Evolutionary conservation across 1,140 invertebrate genomes (phyloP).

Genomic region (Luehdorfia chinensis): DNA sequence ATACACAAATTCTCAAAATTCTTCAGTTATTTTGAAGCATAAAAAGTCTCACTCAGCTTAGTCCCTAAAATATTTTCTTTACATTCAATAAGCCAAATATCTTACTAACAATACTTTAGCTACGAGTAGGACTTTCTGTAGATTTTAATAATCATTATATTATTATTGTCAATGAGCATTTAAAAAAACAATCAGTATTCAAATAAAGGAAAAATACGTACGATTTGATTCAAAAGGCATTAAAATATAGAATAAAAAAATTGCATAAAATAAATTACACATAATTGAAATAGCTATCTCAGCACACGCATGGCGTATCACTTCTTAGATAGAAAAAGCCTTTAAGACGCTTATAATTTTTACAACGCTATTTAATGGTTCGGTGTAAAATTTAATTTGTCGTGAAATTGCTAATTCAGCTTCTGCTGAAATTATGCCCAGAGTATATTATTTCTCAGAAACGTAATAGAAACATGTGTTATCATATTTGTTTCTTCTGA

Average conservation of each 20-base stretch:
- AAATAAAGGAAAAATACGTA: too few relatives aligned
- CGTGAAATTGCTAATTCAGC: conserved; percentile 53
- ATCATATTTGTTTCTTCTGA: background rate
- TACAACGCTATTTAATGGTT: conserved; percentile 15
- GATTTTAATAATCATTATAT: too few relatives aligned
- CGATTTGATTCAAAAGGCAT: conserved; percentile 6
- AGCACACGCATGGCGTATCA: conserved; percentile 6
- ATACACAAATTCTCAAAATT: too few relatives aligned
- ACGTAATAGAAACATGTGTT: background rate
- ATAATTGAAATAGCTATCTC: conserved; percentile 8
- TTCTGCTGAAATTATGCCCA: background rate
- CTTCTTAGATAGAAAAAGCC: background rate
- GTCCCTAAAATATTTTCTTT: too few relatives aligned
- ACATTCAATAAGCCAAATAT: too few relatives aligned
- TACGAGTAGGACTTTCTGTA: too few relatives aligned
- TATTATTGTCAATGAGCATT: too few relatives aligned
- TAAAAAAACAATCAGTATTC: too few relatives aligned
- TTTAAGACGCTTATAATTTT: conserved; percentile 6
- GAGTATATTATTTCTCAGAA: conserved; percentile 7
- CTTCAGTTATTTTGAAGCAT: too few relatives aligned
- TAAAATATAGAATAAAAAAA: background rate
- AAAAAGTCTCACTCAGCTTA: too few relatives aligned
- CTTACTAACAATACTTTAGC: too few relatives aligned
- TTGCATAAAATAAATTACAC: conserved; percentile 5
- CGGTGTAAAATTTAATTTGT: conserved; percentile 26